Percentiles rank a stretch among this genome's conserved stretches.
phyloP scores from a whole-genome alignment of 1,140 invertebrate genomes.

The Cephus cinctus region DNA sequence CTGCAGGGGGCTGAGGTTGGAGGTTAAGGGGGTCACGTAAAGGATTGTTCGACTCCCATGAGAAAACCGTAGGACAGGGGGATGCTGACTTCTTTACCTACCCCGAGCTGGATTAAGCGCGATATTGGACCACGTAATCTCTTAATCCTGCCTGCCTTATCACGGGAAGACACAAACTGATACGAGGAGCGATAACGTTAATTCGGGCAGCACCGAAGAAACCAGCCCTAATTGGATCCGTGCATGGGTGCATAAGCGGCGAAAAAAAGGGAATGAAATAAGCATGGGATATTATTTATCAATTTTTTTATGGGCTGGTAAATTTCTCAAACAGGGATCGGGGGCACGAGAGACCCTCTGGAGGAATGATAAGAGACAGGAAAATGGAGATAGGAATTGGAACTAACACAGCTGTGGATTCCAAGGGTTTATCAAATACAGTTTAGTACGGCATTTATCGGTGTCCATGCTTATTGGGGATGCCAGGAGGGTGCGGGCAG shows the following conservation, averaged over 20 bases:
- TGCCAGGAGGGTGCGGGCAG: conserved; percentile 2
- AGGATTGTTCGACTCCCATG: conserved; percentile 36
- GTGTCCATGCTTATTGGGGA: conserved; percentile 1
- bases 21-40: conserved; percentile 25
- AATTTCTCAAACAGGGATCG: too few species aligned
- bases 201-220: too few species aligned
- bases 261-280: conserved; percentile 3
- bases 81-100: conserved; percentile 11
- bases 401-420: too few species aligned
- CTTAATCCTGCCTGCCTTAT: conserved; percentile 33
- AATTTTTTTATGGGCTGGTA: too few species aligned
- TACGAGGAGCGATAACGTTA: too few species aligned
- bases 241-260: too few species aligned
- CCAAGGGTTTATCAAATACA: conserved; percentile 18
- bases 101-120: background rate
- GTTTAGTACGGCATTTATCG: conserved; percentile 21
- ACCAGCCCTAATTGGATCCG: too few species aligned
- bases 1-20: background rate
- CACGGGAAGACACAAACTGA: background rate
- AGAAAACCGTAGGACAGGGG: conserved; percentile 22
- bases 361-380: too few species aligned
- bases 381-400: too few species aligned
- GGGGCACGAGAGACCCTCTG: too few species aligned
- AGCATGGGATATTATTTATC: conserved; percentile 4
- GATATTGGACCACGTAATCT: conserved; percentile 36